These are phyloP conservation scores for Bursaphelenchus okinawaensis DNA, from an alignment of 2,888 invertebrate species.

Conservation along the genomic window DNA sequence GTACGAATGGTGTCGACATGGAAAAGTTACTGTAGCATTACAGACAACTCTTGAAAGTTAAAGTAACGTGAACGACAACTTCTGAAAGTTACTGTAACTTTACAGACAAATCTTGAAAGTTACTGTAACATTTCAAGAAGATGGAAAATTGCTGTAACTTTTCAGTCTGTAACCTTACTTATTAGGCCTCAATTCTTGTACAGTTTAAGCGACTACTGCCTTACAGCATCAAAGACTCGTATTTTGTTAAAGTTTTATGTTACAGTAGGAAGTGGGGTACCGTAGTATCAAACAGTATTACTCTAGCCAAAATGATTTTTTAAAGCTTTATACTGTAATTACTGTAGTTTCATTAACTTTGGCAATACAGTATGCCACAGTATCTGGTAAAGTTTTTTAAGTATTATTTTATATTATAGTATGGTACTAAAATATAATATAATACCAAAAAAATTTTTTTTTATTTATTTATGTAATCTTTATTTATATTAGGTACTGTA, in stretches of 20 bases:
- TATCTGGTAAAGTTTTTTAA: too few relatives aligned
- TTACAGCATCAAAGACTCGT: neutral
- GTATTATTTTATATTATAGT: too few relatives aligned
- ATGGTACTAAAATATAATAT: neutral
- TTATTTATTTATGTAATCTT: neutral
- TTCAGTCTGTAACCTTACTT: neutral
- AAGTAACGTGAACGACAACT: neutral
- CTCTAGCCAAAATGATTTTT: neutral
- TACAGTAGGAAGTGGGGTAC: too few relatives aligned
- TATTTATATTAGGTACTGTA: too few relatives aligned
- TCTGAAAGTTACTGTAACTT: neutral
- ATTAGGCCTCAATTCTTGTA: neutral
- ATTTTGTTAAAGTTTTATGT: neutral
- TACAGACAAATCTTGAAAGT: neutral
- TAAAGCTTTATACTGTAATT: neutral
- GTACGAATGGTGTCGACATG: neutral
- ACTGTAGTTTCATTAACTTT: neutral
- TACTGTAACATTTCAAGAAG: neutral
- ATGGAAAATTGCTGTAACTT: neutral
- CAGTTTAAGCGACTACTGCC: neutral
- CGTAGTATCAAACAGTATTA: too few relatives aligned
- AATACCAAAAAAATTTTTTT: neutral
- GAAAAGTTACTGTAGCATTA: neutral
- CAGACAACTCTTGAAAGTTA: neutral
- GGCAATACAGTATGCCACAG: too few relatives aligned